These are phyloP conservation scores for Diaprepes abbreviatus DNA, from an alignment of 2,888 invertebrate genomes.

Conservation along the genomic window DNA sequence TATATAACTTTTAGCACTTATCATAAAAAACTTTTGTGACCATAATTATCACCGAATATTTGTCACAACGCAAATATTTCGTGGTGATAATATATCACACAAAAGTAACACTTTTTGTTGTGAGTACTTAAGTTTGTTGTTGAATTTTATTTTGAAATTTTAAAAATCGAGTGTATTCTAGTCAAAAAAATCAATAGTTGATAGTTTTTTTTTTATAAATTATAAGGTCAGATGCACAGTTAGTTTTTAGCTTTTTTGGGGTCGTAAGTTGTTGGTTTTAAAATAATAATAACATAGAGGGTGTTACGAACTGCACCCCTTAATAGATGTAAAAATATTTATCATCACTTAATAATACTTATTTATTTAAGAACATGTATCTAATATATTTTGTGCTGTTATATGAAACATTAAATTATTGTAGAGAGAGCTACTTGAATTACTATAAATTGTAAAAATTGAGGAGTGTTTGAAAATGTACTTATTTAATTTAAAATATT, in stretches of 20 bases:
- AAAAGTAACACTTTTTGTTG: slow-evolving; percentile 4
- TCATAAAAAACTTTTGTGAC: background rate
- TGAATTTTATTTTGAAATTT: slow-evolving; percentile 55
- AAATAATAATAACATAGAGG: slow-evolving; percentile 20
- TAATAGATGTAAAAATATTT: slow-evolving; percentile 40
- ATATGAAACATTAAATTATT: background rate
- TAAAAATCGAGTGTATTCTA: slow-evolving; percentile 65
- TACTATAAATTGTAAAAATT: slow-evolving; percentile 25
- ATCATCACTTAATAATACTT: slow-evolving; percentile 12
- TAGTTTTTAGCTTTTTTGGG: slow-evolving; percentile 17
- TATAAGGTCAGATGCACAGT: slow-evolving; percentile 31
- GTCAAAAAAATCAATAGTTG: slow-evolving; percentile 56
- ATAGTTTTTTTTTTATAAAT: slow-evolving; percentile 16
- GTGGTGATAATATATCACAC: slow-evolving; percentile 7
- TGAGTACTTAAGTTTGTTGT: slow-evolving; percentile 49
- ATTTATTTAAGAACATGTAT: slow-evolving; percentile 17
- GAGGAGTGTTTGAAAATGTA: slow-evolving; percentile 36
- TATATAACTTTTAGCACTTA: background rate
- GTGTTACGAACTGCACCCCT: background rate
- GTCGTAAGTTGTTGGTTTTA: slow-evolving; percentile 30
- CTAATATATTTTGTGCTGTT: slow-evolving; percentile 7
- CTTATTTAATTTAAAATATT: slow-evolving; percentile 22
- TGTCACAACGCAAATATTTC: background rate
- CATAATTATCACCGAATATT: slow-evolving; percentile 18
- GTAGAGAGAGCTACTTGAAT: slow-evolving; percentile 33